These are phyloP conservation scores for Apoda limacodes DNA, from an alignment of 2,888 invertebrate genomes.

Conservation along the genomic window DNA sequence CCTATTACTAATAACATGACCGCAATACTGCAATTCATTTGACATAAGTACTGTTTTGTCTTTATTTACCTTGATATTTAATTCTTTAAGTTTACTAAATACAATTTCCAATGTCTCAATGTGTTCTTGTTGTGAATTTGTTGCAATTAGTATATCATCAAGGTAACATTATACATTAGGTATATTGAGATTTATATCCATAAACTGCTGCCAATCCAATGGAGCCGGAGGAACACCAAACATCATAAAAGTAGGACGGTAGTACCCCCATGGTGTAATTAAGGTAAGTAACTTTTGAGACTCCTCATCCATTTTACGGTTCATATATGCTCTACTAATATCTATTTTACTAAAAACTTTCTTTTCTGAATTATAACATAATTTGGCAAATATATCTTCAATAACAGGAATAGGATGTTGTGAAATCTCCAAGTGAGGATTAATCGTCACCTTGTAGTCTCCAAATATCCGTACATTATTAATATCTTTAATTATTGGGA, in stretches of 20 bases:
- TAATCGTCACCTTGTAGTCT: slow-evolving; percentile 4
- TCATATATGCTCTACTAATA: slow-evolving; percentile 7
- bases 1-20: slow-evolving; percentile 5
- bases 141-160: neutral
- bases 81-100: neutral
- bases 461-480: slow-evolving; percentile 6
- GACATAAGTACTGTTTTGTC: slow-evolving; percentile 2
- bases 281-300: slow-evolving; percentile 1
- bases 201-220: neutral
- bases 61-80: slow-evolving; percentile 1
- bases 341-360: slow-evolving; percentile 2
- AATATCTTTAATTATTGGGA: neutral
- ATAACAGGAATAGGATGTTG: slow-evolving; percentile 6
- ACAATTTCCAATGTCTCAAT: neutral
- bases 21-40: slow-evolving; percentile 2
- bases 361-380: neutral
- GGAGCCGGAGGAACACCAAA: neutral
- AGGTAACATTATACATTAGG: neutral
- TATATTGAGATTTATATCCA: neutral
- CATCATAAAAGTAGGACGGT: neutral
- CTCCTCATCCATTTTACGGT: slow-evolving; percentile 4
- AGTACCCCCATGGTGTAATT: neutral
- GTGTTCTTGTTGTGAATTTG: neutral
- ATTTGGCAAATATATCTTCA: slow-evolving; percentile 5
- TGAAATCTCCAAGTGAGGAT: slow-evolving; percentile 3